Evolutionary conservation across 2,888 invertebrate species (phyloP), one percentile per base, ranked within the genome.

Genomic region (Hesperia comma): DNA sequence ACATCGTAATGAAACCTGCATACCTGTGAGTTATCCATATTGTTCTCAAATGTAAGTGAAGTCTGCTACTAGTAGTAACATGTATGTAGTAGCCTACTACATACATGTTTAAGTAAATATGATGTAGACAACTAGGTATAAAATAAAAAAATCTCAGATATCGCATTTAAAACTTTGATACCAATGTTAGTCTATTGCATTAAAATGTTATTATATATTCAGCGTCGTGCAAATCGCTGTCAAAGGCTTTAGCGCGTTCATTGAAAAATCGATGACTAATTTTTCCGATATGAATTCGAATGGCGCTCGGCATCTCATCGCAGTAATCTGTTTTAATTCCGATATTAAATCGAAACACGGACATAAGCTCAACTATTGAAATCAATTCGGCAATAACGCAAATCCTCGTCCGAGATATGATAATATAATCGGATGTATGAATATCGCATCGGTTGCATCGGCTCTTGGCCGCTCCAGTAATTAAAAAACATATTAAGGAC

Each of bases 401-500:
- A 80, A 82, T 82, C 81, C 79, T 72, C 73, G 69, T 67, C 66
- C 72, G 75, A 79, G 75, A 79, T 82, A 82, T 83, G 73, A 86
- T 86, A 84, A 85, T 81, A 86, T 86, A 84, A 85, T 81, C 80
- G 76, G 77, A 81, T 77, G 78, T 68, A 66, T 66, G 60, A 43
- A 60, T 61, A 68, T 69, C 54, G 63, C 68, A 68, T 67, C 61
- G 70, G 53, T 56, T 67, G 66, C 67, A 63, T 41, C 57, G 56
- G 63, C 33, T n/a, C 49, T 51, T 49, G 60, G 15, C n/a, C 67
- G 56, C 41, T 67, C 64, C 74, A 81, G 83, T 88, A 87, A 89
- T 88, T 88, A 88, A 87, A 87, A 87, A 88, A 85, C 81, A 86
- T 85, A 85, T 87, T 83, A 85, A 77, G 78, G 76, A 74, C 77